Conservation (phyloP, 2,797 vertebrate species). For the Cryptoprocta ferox region DNA sequence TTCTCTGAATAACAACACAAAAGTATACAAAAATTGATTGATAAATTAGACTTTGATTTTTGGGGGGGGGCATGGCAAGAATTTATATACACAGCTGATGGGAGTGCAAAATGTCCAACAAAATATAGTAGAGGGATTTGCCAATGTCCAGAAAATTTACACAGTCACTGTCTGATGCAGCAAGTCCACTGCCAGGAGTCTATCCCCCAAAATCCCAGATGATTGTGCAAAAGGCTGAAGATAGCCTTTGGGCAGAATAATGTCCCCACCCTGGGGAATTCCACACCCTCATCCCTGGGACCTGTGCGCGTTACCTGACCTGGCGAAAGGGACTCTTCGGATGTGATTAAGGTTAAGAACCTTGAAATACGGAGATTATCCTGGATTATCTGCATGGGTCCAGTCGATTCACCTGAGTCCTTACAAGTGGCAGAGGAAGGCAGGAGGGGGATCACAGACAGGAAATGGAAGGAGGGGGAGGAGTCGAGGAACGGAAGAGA, state of each 20-base stretch:
- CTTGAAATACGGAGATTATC: background rate
- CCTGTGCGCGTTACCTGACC: too few relatives aligned
- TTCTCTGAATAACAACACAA: background rate
- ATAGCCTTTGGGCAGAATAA: background rate
- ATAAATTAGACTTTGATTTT: background rate
- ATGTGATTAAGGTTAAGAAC: background rate
- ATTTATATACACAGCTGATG: background rate
- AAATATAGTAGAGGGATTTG: background rate
- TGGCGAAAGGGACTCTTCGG: background rate
- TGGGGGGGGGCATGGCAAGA: background rate
- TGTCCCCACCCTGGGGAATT: fast-evolving
- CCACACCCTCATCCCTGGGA: background rate
- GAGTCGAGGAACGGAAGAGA: fast-evolving
- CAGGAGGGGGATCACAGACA: background rate
- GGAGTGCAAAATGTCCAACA: background rate
- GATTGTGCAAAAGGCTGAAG: background rate
- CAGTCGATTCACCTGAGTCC: background rate
- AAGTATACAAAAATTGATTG: background rate
- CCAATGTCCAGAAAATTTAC: background rate
- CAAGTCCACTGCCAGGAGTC: background rate
- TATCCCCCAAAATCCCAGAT: background rate
- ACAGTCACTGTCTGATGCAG: too few relatives aligned
- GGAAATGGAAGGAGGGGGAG: background rate
- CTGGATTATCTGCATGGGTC: background rate
- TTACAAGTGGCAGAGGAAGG: background rate